Evolutionary conservation across 2,888 invertebrate genomes (phyloP), one percentile per base, ranked within the genome.

Genomic region (Nymphalis polychloros): DNA sequence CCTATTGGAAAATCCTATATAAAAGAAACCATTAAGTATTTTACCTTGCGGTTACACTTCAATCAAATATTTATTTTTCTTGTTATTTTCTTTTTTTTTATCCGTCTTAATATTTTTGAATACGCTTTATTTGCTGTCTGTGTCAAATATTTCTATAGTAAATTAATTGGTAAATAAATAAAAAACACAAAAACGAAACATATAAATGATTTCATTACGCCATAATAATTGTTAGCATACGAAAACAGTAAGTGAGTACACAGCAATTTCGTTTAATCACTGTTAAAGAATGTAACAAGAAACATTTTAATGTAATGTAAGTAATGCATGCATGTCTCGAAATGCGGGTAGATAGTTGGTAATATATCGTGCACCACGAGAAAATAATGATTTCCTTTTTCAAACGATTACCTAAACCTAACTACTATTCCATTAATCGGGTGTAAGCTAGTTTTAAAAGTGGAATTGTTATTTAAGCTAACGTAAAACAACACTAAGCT

Each of bases 341-440:
- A 65, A 53, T 47, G 35, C 53, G 31, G 47, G 61, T 48, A 49
- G 19, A 59, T 52, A n/a, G 66, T 57, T 53, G 35, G 35, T 55
- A n/a, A 66, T 66, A 61, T 66, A 66, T 61, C 53, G 55, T 23
- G 48, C 53, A 52, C 48, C 61, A 47, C 47, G 35, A 47, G 61
- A 66, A 66, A 66, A 66, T 55, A 48, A 61, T 66, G 53, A 49
- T 61, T 66, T 66, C 55, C 48, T 55, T 61, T 66, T 55, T 48
- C 53, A 55, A 23, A 66, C 66, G 48, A 53, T 52, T 57, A 35
- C 35, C 27, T 27, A 31, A 13, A 35, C 35, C 27, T 27, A 31
- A 13, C 53, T 27, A 13, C 20, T 17, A 27, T 55, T 31, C 23
- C 27, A 19, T 19, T 20, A 13, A 52, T 20, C 20, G 20, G 10